Percentiles rank a stretch among this genome's conserved stretches.
phyloP scores from a whole-genome alignment of 2,113 vertebrate species.

The Rhynchomys soricoides region DNA sequence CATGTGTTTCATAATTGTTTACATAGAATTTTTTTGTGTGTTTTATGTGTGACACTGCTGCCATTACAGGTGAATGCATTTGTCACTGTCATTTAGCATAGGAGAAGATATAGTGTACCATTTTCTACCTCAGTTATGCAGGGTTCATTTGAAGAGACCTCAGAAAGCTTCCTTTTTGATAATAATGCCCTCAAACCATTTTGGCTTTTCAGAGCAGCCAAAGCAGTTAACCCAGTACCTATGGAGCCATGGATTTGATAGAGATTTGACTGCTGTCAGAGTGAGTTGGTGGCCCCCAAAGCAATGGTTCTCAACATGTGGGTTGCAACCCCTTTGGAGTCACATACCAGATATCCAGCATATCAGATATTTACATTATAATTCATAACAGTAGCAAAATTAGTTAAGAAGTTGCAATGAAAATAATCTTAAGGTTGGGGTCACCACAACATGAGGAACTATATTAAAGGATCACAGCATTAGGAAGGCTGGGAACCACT shows the following conservation, averaged over 20 bases:
- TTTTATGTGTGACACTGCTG: neutral
- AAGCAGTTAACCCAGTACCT: neutral
- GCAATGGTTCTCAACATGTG: neutral
- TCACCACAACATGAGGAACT: neutral
- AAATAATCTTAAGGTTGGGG: neutral
- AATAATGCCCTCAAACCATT: conserved; percentile 13
- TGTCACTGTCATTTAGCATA: conserved; percentile 1
- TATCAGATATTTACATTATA: neutral
- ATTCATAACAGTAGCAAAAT: neutral
- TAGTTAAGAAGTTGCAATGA: neutral
- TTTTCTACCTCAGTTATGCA: neutral
- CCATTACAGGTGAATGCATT: neutral
- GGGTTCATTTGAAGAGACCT: conserved; percentile 2
- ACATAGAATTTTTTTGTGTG: neutral
- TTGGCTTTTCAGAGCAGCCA: neutral
- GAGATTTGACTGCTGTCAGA: neutral
- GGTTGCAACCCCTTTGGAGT: neutral
- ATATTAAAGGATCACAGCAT: too few relatives aligned
- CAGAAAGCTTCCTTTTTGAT: conserved; percentile 7
- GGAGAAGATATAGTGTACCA: neutral
- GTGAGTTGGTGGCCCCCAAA: neutral
- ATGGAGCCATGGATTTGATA: neutral
- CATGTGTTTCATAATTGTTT: conserved; percentile 8
- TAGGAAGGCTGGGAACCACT: too few relatives aligned
- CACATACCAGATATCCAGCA: neutral